Conservation (phyloP, 2,113 vertebrate genomes). For the Sakesphorus luctuosus region DNA sequence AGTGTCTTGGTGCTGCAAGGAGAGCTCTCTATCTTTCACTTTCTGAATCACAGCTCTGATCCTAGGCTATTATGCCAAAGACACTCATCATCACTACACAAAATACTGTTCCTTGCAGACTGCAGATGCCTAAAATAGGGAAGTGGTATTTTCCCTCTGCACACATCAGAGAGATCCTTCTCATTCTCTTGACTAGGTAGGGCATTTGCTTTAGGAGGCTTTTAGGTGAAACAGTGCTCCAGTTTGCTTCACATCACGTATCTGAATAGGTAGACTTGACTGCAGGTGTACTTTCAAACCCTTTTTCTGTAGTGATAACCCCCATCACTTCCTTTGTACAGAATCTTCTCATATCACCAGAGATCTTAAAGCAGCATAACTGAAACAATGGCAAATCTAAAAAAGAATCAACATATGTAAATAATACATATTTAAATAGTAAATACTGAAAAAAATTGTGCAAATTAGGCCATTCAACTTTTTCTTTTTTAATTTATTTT, state of each 20-base stretch:
- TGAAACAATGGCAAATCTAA: not conserved
- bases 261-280: not conserved
- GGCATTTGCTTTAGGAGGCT: not conserved
- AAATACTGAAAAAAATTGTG: not conserved
- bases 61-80: not conserved
- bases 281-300: not conserved
- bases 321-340: not conserved
- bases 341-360: not conserved
- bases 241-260: not conserved
- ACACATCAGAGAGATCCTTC: not conserved
- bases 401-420: not conserved
- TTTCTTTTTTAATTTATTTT: not conserved
- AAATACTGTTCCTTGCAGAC: not conserved
- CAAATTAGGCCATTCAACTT: not conserved
- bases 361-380: not conserved
- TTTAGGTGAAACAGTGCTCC: not conserved
- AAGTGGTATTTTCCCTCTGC: not conserved
- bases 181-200: not conserved
- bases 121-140: not conserved
- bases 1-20: not conserved
- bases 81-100: not conserved
- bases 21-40: not conserved
- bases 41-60: not conserved
- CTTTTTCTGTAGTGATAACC: not conserved
- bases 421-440: not conserved